phyloP scores from a whole-genome alignment of 2,888 invertebrate genomes.

The Panorpa germanica region DNA sequence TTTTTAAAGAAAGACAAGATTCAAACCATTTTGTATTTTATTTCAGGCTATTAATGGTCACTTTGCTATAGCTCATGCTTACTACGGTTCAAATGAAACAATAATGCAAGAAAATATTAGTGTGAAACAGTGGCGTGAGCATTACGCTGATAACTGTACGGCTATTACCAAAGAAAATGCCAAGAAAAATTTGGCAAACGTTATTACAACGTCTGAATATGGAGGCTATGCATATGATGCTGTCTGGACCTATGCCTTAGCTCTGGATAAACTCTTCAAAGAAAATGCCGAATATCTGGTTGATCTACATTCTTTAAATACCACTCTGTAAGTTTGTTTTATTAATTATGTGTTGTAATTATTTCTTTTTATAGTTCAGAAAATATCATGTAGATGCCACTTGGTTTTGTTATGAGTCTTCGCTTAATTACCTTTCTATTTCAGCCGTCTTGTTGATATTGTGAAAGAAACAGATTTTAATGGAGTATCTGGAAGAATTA shows the following conservation, averaged over 20 bases:
- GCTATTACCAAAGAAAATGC: conserved; percentile 9
- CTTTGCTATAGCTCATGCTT: conserved; percentile 46
- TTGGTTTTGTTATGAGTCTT: too few species aligned
- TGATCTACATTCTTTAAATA: conserved; percentile 30
- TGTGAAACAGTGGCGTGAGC: conserved; percentile 38
- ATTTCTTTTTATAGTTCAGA: too few species aligned
- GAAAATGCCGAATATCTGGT: conserved; percentile 36
- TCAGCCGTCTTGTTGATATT: conserved; percentile 36
- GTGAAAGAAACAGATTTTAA: conserved; percentile 46
- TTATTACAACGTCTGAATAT: conserved; percentile 33
- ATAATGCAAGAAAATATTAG: conserved; percentile 45
- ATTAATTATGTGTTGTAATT: conserved; percentile 1
- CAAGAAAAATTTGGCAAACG: conserved; percentile 10
- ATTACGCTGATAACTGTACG: conserved; percentile 19
- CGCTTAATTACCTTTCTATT: too few species aligned
- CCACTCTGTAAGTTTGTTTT: conserved; percentile 24
- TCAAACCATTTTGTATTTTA: conserved; percentile 5
- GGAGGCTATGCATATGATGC: conserved; percentile 67
- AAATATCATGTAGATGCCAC: too few species aligned
- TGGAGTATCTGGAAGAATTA: conserved; percentile 55
- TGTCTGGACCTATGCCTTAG: conserved; percentile 61
- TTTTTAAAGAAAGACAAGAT: not conserved
- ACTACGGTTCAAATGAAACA: conserved; percentile 37
- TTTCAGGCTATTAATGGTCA: conserved; percentile 49
- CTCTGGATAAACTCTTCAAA: conserved; percentile 40